Conservation (phyloP, 2,888 invertebrate genomes). For the Pediacus dermestoides region DNA sequence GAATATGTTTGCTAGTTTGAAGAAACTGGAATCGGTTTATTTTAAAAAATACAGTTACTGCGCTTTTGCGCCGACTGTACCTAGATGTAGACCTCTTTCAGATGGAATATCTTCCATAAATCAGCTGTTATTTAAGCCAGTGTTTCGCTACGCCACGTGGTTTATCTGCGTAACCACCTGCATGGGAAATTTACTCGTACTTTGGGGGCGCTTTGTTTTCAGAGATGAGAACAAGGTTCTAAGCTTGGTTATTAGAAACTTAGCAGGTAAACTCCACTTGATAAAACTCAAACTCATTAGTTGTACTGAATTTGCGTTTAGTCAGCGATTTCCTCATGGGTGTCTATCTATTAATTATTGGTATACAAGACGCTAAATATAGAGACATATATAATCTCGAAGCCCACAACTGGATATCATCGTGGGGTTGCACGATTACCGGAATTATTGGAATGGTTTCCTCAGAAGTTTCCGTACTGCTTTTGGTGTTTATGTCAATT, state of each 20-base stretch:
- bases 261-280: too few relatives aligned
- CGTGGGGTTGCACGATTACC: conserved; percentile 60
- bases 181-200: conserved; percentile 2
- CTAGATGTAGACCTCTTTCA: not conserved
- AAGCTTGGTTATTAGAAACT: conserved; percentile 7
- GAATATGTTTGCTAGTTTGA: not conserved
- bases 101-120: conserved; percentile 3
- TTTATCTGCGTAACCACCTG: conserved; percentile 4
- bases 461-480: conserved; percentile 66
- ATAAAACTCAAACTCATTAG: too few relatives aligned
- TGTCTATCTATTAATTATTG: conserved; percentile 61
- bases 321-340: conserved; percentile 68
- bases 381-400: conserved; percentile 57
- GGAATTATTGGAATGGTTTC: conserved; percentile 65
- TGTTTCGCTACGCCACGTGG: conserved; percentile 2
- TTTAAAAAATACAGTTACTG: conserved; percentile 2
- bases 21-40: conserved; percentile 1
- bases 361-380: conserved; percentile 57
- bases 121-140: conserved; percentile 1
- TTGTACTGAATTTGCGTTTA: not conserved
- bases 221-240: conserved; percentile 1
- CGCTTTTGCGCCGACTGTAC: conserved; percentile 2
- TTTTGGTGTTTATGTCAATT: conserved; percentile 66
- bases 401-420: conserved; percentile 62
- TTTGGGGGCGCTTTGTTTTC: conserved; percentile 4